Evolutionary conservation across 2,888 invertebrate species (phyloP).

Genomic region (Unio delphinus): DNA sequence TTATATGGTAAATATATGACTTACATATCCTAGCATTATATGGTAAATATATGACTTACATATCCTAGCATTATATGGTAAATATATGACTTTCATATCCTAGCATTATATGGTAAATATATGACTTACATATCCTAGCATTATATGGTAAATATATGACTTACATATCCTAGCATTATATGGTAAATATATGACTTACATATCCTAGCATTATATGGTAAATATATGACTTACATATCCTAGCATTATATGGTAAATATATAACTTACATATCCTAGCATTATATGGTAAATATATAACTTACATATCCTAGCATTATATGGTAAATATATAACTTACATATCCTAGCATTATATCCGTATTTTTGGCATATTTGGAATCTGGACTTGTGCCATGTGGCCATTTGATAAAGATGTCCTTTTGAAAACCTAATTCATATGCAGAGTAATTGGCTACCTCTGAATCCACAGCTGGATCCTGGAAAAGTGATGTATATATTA

Average conservation of each 20-base stretch:
- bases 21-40: too few species aligned
- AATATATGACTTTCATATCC: too few species aligned
- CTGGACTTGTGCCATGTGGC: slow-evolving; percentile 45
- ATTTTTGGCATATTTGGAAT: slow-evolving; percentile 38
- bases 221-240: too few species aligned
- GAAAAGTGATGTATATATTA: not conserved
- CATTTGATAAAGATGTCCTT: slow-evolving; percentile 62
- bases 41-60: too few species aligned
- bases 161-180: too few species aligned
- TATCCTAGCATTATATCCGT: slow-evolving; percentile 57
- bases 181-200: slow-evolving; percentile 33
- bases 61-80: too few species aligned
- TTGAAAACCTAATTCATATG: slow-evolving; percentile 52
- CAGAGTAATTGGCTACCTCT: slow-evolving; percentile 51
- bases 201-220: slow-evolving; percentile 50
- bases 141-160: too few species aligned
- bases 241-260: not conserved
- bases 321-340: slow-evolving; percentile 36
- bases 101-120: too few species aligned
- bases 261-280: slow-evolving; percentile 56
- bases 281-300: slow-evolving; percentile 24
- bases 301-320: slow-evolving; percentile 61
- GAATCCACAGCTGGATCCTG: slow-evolving; percentile 59
- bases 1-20: too few species aligned
- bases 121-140: too few species aligned